Evolutionary conservation across 2,113 vertebrate species (phyloP).

Genomic region (Psophia crepitans): DNA sequence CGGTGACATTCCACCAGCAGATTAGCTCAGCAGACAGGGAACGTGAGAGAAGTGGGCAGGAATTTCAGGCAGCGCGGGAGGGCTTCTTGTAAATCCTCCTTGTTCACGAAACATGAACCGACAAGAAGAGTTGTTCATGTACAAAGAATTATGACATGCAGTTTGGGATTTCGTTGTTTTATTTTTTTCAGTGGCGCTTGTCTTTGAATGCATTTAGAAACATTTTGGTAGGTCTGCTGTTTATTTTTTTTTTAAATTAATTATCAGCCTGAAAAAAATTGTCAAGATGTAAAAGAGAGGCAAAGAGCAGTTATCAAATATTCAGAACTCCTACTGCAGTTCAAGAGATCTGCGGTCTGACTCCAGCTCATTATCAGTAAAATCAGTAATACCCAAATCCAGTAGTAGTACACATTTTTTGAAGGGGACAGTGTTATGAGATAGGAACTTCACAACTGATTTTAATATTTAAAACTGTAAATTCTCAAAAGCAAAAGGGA

Average conservation of each 20-base stretch:
- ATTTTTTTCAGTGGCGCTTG: not conserved
- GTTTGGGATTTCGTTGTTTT: not conserved
- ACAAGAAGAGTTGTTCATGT: not conserved
- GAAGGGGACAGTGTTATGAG: not conserved
- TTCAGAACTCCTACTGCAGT: not conserved
- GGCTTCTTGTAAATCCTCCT: not conserved
- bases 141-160: fast-evolving
- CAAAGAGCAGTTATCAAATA: not conserved
- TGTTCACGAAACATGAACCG: not conserved
- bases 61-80: not conserved
- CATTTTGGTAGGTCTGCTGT: not conserved
- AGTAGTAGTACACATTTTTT: not conserved
- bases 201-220: not conserved
- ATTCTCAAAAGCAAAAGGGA: not conserved
- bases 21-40: not conserved
- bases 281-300: not conserved
- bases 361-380: not conserved
- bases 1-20: not conserved
- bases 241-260: not conserved
- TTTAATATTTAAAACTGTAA: not conserved
- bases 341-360: not conserved
- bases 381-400: not conserved
- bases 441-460: not conserved
- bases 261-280: not conserved
- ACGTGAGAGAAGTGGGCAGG: not conserved